A percentile compares a stretch with the other conserved stretches of the same genome.
Evolutionary conservation across 2,113 vertebrate species (phyloP).

Genomic region (Antechinus flavipes): DNA sequence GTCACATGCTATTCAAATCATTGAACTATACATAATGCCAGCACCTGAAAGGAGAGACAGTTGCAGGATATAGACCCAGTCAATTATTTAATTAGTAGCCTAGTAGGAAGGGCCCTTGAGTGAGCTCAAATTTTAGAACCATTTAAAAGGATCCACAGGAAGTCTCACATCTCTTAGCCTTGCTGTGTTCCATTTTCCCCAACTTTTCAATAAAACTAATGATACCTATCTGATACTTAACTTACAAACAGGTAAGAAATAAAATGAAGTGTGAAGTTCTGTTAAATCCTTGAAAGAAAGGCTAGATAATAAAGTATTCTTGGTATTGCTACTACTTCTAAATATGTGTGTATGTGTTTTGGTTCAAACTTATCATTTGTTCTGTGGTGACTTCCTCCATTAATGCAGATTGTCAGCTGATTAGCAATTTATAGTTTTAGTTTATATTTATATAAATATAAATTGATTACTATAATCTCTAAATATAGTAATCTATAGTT

Average conservation of each 20-base stretch:
- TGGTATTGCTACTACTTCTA: constrained; percentile 9
- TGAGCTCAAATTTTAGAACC: not conserved
- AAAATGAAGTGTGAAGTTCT: constrained; percentile 34
- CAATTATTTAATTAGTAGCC: constrained; percentile 44
- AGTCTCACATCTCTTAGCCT: constrained; percentile 17
- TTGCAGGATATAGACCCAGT: not conserved
- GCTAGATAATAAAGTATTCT: not conserved
- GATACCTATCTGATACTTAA: constrained; percentile 35
- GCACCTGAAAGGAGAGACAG: not conserved
- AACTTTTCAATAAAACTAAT: constrained; percentile 21
- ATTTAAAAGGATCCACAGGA: not conserved
- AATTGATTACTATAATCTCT: too few species aligned
- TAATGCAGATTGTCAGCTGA: not conserved
- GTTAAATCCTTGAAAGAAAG: constrained; percentile 41
- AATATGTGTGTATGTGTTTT: not conserved
- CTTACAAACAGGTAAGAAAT: constrained; percentile 40
- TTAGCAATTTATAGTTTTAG: not conserved
- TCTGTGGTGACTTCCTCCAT: not conserved
- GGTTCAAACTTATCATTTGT: not conserved
- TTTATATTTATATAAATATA: too few species aligned
- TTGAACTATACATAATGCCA: constrained; percentile 12
- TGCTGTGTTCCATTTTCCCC: not conserved
- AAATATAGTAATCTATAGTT: not conserved
- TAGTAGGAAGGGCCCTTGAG: constrained; percentile 3
- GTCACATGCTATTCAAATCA: not conserved